phyloP scores from a whole-genome alignment of 2,888 invertebrate genomes.

The Leucania comma region DNA sequence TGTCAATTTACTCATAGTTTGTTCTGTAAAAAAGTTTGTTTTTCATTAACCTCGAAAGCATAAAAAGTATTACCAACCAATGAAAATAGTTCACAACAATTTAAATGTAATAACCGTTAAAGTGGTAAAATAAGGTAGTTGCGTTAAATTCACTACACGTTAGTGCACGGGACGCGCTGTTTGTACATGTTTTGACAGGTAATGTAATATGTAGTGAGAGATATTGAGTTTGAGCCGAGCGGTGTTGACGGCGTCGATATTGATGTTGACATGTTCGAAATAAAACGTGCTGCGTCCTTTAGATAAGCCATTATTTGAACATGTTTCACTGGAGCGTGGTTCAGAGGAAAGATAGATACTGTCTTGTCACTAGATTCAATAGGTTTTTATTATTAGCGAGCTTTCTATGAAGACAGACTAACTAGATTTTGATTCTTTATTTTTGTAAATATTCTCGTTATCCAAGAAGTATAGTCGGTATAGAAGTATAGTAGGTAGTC shows the following conservation, averaged over 20 bases:
- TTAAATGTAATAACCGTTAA: slow-evolving; percentile 14
- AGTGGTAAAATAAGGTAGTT: slow-evolving; percentile 33
- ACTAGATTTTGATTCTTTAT: slow-evolving; percentile 7
- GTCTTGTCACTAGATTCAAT: neutral
- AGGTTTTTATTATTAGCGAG: neutral
- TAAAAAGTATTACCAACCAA: neutral
- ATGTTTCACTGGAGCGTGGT: slow-evolving; percentile 42
- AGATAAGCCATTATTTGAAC: slow-evolving; percentile 61
- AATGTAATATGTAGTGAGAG: slow-evolving; percentile 81
- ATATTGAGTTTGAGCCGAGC: slow-evolving; percentile 76
- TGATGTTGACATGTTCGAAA: slow-evolving; percentile 70
- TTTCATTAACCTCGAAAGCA: neutral
- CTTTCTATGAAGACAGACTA: slow-evolving; percentile 1
- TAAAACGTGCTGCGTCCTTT: slow-evolving; percentile 58
- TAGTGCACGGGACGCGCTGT: slow-evolving; percentile 64
- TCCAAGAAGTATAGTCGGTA: too few relatives aligned
- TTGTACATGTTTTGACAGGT: slow-evolving; percentile 80
- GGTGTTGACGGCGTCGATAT: slow-evolving; percentile 69
- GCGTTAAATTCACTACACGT: slow-evolving; percentile 61
- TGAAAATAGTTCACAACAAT: neutral
- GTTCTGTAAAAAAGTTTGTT: neutral
- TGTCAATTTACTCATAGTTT: neutral
- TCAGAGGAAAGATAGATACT: slow-evolving; percentile 18
- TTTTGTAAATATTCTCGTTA: neutral
- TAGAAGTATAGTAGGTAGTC: too few relatives aligned